Evolutionary conservation across 2,888 invertebrate species (phyloP).

Genomic region (Zaprionus obscuricornis): DNA sequence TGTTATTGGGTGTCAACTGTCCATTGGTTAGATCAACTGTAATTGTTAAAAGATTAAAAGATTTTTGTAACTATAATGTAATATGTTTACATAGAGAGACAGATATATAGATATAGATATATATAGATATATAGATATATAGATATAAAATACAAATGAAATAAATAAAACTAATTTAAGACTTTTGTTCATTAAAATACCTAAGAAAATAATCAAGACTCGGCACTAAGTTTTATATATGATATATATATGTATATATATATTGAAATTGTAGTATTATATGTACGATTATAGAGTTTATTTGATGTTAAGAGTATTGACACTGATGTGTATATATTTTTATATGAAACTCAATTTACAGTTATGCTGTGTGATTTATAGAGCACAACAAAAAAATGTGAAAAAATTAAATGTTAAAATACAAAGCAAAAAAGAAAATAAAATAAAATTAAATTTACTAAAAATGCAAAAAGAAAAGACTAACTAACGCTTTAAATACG

Average conservation of each 20-base stretch:
- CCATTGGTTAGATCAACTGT: slow-evolving; percentile 98
- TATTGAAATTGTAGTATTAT: background rate
- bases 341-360: no score
- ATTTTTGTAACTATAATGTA: slow-evolving; percentile 46
- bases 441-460: slow-evolving; percentile 1
- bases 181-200: slow-evolving; percentile 37
- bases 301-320: slow-evolving; percentile 38
- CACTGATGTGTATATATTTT: slow-evolving; percentile 29
- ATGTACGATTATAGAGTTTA: slow-evolving; percentile 37
- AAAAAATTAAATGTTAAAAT: slow-evolving; percentile 1
- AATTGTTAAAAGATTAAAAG: slow-evolving; percentile 81
- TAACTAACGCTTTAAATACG: slow-evolving; percentile 23
- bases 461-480: slow-evolving; percentile 19
- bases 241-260: background rate
- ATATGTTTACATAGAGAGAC: background rate
- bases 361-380: slow-evolving; percentile 16
- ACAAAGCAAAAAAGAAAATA: slow-evolving; percentile 2
- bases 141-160: no score
- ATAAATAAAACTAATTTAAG: slow-evolving; percentile 36
- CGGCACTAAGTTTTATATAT: slow-evolving; percentile 51
- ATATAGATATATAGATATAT: slow-evolving; percentile 19
- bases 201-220: slow-evolving; percentile 68
- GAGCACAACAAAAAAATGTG: slow-evolving; percentile 9
- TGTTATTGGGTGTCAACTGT: slow-evolving; percentile 97
- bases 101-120: background rate